Conservation (phyloP, 2,797 vertebrate species). For the Salarias fasciatus region DNA sequence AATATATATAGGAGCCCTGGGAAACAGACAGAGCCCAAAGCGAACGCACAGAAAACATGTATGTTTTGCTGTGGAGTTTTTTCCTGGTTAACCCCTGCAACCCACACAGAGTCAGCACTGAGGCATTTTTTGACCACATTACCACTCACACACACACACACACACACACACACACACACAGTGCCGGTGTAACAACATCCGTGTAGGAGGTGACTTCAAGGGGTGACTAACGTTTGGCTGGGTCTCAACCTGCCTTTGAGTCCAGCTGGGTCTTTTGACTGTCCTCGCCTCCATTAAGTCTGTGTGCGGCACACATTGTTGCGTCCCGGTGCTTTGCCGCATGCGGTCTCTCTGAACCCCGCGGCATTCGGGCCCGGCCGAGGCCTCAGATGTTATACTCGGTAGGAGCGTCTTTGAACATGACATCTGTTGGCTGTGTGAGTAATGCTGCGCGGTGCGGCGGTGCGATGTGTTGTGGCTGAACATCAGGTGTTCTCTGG, state of each 20-base stretch:
- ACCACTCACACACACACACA: constrained; percentile 39
- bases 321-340: constrained; percentile 54
- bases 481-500: constrained; percentile 65
- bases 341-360: constrained; percentile 69
- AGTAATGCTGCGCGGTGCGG: constrained; percentile 60
- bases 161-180: constrained; percentile 41
- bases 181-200: constrained; percentile 73
- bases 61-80: constrained; percentile 47
- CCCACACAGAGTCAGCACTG: constrained; percentile 40
- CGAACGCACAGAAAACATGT: constrained; percentile 46
- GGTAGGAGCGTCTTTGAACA: constrained; percentile 68
- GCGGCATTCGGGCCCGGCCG: constrained; percentile 37
- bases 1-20: constrained; percentile 56
- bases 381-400: constrained; percentile 61
- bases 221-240: constrained; percentile 74
- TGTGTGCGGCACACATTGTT: constrained; percentile 56
- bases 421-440: constrained; percentile 73
- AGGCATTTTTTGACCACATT: constrained; percentile 48
- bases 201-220: constrained; percentile 77
- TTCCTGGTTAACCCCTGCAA: constrained; percentile 59
- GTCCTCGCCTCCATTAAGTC: constrained; percentile 52
- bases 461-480: constrained; percentile 46
- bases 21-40: constrained; percentile 49
- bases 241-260: constrained; percentile 70
- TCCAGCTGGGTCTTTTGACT: constrained; percentile 73